Evolutionary conservation across 2,113 vertebrate genomes (phyloP).

Genomic region (Pachyramphus minor): DNA sequence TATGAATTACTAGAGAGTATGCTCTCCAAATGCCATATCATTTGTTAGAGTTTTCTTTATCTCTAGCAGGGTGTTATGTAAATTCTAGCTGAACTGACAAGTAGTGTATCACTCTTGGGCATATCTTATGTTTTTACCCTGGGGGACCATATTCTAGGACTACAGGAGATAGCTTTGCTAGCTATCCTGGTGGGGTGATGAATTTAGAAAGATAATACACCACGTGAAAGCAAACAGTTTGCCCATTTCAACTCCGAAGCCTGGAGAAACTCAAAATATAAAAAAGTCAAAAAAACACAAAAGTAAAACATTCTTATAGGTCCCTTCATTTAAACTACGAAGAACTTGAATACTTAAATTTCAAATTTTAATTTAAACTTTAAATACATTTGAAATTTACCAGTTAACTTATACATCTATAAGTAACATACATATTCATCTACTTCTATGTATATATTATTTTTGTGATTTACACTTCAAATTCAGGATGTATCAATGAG

Average conservation of each 20-base stretch:
- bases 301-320: background rate
- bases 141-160: background rate
- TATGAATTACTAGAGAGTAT: background rate
- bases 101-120: background rate
- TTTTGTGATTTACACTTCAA: background rate
- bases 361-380: background rate
- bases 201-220: background rate
- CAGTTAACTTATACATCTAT: background rate
- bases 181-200: background rate
- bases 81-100: background rate
- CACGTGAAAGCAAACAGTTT: background rate
- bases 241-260: background rate
- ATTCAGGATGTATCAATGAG: background rate
- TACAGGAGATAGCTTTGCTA: background rate
- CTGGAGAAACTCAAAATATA: background rate
- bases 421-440: background rate
- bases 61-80: background rate
- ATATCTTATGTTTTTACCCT: background rate
- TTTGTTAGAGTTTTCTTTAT: background rate
- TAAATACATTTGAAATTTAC: background rate
- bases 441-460: background rate
- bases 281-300: fast-evolving
- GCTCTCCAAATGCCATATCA: background rate
- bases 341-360: background rate
- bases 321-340: background rate